These are phyloP conservation scores for Himalopsyche anomala DNA, from an alignment of 2,888 invertebrate genomes.

Conservation along the genomic window DNA sequence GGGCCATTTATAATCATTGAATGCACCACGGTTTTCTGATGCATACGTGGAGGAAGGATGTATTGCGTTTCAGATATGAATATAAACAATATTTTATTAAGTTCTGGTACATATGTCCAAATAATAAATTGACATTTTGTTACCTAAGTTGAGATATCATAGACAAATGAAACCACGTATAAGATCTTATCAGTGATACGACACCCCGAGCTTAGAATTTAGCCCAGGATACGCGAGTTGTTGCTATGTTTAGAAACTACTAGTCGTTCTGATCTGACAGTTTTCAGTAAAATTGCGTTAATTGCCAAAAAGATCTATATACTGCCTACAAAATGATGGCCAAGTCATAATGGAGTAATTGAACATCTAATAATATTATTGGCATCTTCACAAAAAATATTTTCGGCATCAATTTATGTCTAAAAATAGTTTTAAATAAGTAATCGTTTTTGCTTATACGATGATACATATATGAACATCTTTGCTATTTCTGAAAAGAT, in stretches of 20 bases:
- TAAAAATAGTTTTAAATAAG: background rate
- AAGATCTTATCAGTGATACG: background rate
- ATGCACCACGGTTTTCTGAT: no score
- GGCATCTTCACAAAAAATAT: conserved; percentile 11
- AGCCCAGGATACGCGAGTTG: conserved; percentile 27
- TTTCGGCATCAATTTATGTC: conserved; percentile 31
- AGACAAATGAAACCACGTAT: background rate
- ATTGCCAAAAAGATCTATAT: conserved; percentile 45
- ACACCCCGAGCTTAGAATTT: background rate
- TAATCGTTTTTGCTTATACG: background rate
- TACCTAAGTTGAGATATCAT: no score
- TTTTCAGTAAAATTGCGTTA: conserved; percentile 54
- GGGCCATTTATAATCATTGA: no score
- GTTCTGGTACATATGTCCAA: no score
- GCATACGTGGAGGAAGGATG: no score
- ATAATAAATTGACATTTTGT: no score
- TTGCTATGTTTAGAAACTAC: conserved; percentile 57
- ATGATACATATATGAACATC: background rate
- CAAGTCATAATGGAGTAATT: conserved; percentile 24
- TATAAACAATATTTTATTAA: no score
- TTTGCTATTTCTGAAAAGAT: background rate
- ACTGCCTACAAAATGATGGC: background rate
- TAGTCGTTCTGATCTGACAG: conserved; percentile 58
- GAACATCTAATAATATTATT: conserved; percentile 6
- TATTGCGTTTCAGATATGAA: no score